Evolutionary conservation across 2,888 invertebrate species (phyloP).

Genomic region (Tachina lurida): DNA sequence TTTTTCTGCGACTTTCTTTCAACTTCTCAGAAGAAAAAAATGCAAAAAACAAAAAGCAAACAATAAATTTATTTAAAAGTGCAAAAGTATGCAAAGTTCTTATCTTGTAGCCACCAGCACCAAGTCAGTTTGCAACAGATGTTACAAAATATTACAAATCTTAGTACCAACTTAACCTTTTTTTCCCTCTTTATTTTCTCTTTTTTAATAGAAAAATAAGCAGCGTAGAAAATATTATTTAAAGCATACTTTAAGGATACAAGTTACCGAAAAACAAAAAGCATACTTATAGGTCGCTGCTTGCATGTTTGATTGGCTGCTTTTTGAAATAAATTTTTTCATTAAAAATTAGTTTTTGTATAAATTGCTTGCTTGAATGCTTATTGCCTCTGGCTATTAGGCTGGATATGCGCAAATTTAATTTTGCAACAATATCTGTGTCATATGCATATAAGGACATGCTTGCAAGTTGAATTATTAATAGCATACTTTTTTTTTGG

Average conservation of each 20-base stretch:
- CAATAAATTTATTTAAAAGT: background rate
- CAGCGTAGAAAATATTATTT: background rate
- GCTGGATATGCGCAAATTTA: too few species aligned
- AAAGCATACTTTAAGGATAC: background rate
- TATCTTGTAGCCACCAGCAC: constrained; percentile 27
- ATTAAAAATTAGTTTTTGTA: background rate
- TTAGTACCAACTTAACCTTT: background rate
- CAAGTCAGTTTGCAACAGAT: constrained; percentile 50
- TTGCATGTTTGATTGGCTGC: too few species aligned
- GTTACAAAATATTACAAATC: constrained; percentile 33
- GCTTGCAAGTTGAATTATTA: background rate
- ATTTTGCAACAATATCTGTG: background rate
- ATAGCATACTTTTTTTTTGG: background rate
- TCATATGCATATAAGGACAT: background rate
- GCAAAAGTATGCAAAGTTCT: background rate
- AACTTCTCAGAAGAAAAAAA: background rate
- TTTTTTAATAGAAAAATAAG: background rate
- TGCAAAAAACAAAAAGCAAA: background rate
- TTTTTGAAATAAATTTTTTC: background rate
- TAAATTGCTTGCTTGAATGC: background rate
- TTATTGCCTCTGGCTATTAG: background rate
- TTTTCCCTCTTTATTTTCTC: too few species aligned
- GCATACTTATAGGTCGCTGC: background rate
- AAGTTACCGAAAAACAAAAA: background rate
- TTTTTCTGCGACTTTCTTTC: background rate